Evolutionary conservation across 2,888 invertebrate species (phyloP).

Genomic region (Diarsia brunnea): DNA sequence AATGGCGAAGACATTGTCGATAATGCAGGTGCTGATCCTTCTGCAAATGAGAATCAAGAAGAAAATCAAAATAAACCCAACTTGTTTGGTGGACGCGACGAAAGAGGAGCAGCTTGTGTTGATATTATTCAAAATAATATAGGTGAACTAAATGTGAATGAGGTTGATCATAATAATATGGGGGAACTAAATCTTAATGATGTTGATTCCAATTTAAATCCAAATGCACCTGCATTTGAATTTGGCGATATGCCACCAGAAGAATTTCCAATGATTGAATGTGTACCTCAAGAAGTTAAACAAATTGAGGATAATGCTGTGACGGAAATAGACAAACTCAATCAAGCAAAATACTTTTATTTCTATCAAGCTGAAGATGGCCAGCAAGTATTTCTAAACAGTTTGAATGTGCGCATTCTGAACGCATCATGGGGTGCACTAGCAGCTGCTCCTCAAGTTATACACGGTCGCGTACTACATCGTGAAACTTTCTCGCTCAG

Average conservation of each 20-base stretch:
- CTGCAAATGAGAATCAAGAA: conserved; percentile 80
- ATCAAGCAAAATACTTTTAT: conserved; percentile 92
- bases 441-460: conserved; percentile 93
- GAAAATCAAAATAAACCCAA: conserved; percentile 81
- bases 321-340: conserved; percentile 83
- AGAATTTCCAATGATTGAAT: conserved; percentile 81
- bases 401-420: conserved; percentile 97
- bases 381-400: conserved; percentile 97
- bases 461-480: conserved; percentile 96
- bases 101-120: conserved; percentile 82
- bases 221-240: conserved; percentile 81
- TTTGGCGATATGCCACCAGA: conserved; percentile 72
- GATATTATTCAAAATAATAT: conserved; percentile 78
- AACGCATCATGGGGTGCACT: conserved; percentile 96
- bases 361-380: conserved; percentile 98
- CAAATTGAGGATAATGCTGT: conserved; percentile 71
- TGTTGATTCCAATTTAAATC: conserved; percentile 80
- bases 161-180: conserved; percentile 73
- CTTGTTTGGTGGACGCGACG: conserved; percentile 86
- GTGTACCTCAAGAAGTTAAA: conserved; percentile 65
- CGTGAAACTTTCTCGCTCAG: conserved; percentile 96
- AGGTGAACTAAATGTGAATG: conserved; percentile 70
- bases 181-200: conserved; percentile 70
- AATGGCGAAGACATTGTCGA: conserved; percentile 11
- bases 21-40: conserved; percentile 70